Evolutionary conservation across 2,113 vertebrate species (phyloP), one percentile per base, ranked within the genome.

Genomic region (Rhynchomys soricoides): DNA sequence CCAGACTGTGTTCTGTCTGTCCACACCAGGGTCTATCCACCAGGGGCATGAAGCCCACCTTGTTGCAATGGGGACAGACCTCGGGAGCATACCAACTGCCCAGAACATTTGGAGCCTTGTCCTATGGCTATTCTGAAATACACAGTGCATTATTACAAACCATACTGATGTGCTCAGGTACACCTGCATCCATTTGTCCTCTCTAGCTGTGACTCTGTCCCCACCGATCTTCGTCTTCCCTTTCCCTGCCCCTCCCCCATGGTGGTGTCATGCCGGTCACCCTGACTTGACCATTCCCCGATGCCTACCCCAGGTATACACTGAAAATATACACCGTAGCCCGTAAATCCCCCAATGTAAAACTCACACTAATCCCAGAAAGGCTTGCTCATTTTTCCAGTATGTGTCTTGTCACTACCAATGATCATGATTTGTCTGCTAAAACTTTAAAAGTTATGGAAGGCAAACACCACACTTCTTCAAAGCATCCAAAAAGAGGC

Each of bases 381-480:
- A 87, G 22, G 48, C 4, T 19, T 13, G 4, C 15, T 45, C 24
- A 22, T 48, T 66, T 55, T 68, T 24, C 50, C 26, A 13, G 15
- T 34, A 29, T 55, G 45, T 31, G 22, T 43, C 78, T 24, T 43
- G 52, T 52, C 34, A 68, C 19, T 52, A 19, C 11, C 12, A 0
- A 24, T 16, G 7, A 26, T n/a, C 26, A 3, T 5, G 5, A 77
- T n/a, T 13, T 37, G n/a, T 6, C 10, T 13, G 10, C 13, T 6
- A n/a, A 73, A 57, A 73, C 29, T 24, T n/a, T 31, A 50, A 43
- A 91, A 45, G 10, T 15, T 40, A 3, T 21, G 24, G 48, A 37
- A 70, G 57, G 31, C 43, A n/a, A 4, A 9, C 0, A 2, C 9
- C 2, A 3, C 0, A 0, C 9, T 6, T 48, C 6, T 2, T 0